Percentiles rank a stretch among this genome's conserved stretches.
These are phyloP conservation scores for Thunnus albacares DNA, from an alignment of 2,797 vertebrate genomes.

Conservation along the genomic window DNA sequence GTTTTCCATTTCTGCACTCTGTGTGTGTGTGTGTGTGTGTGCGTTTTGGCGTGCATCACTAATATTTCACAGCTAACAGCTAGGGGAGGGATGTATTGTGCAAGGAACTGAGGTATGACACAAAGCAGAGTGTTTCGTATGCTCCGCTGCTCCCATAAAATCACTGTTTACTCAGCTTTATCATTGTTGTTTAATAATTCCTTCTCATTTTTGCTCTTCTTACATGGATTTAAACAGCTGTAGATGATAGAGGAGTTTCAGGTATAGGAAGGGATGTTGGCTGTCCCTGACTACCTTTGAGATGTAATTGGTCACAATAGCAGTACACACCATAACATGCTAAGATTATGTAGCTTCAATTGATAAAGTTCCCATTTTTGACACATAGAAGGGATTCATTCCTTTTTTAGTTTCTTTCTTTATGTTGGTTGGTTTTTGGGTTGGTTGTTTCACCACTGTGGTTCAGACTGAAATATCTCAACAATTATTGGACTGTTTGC, in stretches of 20 bases:
- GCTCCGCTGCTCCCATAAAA: constrained; percentile 47
- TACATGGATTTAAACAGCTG: constrained; percentile 7
- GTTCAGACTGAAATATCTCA: no score
- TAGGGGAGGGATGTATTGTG: constrained; percentile 44
- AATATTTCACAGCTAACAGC: constrained; percentile 56
- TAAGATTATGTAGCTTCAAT: background rate
- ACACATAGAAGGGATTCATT: no score
- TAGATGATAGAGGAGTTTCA: background rate
- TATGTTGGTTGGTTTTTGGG: no score
- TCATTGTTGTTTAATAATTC: constrained; percentile 41
- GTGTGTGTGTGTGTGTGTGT: background rate
- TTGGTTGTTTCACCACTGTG: no score
- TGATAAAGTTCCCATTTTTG: no score
- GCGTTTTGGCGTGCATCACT: constrained; percentile 53
- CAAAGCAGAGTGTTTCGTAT: constrained; percentile 47
- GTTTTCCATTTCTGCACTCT: constrained; percentile 52
- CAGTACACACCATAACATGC: background rate
- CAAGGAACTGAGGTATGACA: constrained; percentile 59
- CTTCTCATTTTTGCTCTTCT: constrained; percentile 9
- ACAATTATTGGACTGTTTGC: no score
- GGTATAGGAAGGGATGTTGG: background rate
- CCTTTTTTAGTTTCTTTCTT: no score
- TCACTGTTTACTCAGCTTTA: constrained; percentile 55
- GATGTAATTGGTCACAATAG: no score
- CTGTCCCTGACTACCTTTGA: no score